Conservation (phyloP, 2,113 vertebrate species). For the Crotalus tigris region DNA sequence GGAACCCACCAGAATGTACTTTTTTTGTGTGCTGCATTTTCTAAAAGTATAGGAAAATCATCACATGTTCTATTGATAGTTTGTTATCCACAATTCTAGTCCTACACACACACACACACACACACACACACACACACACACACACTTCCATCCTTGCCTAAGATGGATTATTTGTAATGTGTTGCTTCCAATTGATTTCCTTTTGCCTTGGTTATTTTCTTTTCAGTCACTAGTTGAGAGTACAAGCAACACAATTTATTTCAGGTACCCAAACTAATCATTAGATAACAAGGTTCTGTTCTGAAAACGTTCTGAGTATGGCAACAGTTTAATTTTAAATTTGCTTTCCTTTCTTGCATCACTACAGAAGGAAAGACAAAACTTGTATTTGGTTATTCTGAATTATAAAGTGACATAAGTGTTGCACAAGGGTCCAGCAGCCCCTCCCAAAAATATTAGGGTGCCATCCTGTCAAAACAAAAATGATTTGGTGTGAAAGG, state of each 20-base stretch:
- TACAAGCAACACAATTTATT: slow-evolving; percentile 76
- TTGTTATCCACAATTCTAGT: slow-evolving; percentile 65
- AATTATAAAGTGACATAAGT: not conserved
- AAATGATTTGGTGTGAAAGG: not conserved
- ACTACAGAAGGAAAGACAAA: slow-evolving; percentile 70
- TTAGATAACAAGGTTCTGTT: slow-evolving; percentile 79
- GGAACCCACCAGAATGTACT: not conserved
- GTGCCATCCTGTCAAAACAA: not conserved
- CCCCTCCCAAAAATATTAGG: not conserved
- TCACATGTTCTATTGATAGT: slow-evolving; percentile 59
- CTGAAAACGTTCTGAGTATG: slow-evolving; percentile 78
- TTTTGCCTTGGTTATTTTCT: slow-evolving; percentile 70
- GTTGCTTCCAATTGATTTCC: slow-evolving; percentile 81
- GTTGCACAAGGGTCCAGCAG: not conserved
- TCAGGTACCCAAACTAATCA: slow-evolving; percentile 77
- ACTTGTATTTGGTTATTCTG: slow-evolving; percentile 58
- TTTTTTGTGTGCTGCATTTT: slow-evolving; percentile 35
- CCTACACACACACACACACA: slow-evolving; percentile 51
- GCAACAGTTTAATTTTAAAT: slow-evolving; percentile 79
- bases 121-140: slow-evolving; percentile 34
- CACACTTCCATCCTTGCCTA: slow-evolving; percentile 69
- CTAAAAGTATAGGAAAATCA: slow-evolving; percentile 45
- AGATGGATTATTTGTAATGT: slow-evolving; percentile 79
- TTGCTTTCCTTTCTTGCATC: slow-evolving; percentile 74
- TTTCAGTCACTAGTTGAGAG: slow-evolving; percentile 60